Evolutionary conservation across 2,113 vertebrate genomes (phyloP).

Genomic region (Dissostichus mawsoni): DNA sequence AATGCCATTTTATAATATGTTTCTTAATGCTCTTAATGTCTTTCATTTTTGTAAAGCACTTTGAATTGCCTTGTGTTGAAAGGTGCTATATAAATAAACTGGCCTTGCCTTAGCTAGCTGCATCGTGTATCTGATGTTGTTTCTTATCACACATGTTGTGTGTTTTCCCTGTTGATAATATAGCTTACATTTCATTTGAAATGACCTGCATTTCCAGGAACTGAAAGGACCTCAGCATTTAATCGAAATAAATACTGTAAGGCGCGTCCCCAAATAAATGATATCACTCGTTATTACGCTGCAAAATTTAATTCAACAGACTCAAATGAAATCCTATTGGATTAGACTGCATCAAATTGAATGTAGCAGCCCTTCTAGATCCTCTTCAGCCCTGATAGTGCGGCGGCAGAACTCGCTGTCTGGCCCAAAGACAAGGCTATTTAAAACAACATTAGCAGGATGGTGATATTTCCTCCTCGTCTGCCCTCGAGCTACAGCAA

Average conservation of each 20-base stretch:
- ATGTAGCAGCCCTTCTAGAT: constrained; percentile 27
- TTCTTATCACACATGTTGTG: not conserved
- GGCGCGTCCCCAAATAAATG: constrained; percentile 49
- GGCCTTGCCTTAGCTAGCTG: not conserved
- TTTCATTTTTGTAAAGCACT: too few species aligned
- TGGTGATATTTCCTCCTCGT: constrained; percentile 58
- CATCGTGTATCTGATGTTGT: not conserved
- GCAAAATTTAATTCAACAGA: constrained; percentile 47
- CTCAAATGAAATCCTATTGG: constrained; percentile 54
- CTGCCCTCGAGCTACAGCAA: constrained; percentile 55
- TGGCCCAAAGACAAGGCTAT: constrained; percentile 56
- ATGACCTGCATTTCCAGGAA: constrained; percentile 31
- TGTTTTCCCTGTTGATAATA: not conserved
- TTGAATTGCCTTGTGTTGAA: too few species aligned
- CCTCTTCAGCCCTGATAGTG: constrained; percentile 34
- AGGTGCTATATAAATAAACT: too few species aligned
- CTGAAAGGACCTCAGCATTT: constrained; percentile 27
- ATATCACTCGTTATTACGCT: constrained; percentile 54
- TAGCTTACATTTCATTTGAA: constrained; percentile 21
- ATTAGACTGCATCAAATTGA: constrained; percentile 49
- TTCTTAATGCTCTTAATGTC: too few species aligned
- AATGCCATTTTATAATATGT: too few species aligned
- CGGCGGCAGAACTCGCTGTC: constrained; percentile 2
- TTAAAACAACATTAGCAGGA: constrained; percentile 67
- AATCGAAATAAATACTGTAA: constrained; percentile 21